Evolutionary conservation across 2,113 vertebrate species (phyloP), one percentile per base, ranked within the genome.

Genomic region (Chaetura pelagica): DNA sequence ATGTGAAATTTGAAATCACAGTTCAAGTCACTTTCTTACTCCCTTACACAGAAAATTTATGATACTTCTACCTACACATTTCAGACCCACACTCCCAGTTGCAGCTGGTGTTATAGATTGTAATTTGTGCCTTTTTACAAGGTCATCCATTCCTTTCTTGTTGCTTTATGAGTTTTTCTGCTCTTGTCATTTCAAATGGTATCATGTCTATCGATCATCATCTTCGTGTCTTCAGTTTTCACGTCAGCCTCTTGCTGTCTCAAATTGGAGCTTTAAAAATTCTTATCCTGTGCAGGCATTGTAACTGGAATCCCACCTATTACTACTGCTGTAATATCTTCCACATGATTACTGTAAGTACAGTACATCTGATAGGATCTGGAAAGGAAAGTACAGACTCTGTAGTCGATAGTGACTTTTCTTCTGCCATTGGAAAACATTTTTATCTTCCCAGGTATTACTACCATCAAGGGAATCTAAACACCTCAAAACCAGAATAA

Each of bases 221-320:
- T 93, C 91, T 87, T 94, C 89, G 63, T 76, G 90, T 88, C 95
- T 95, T 93, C 94, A 95, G 94, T 96, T 94, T 96, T 91, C 79
- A 42, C 86, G 94, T 93, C 95, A 97, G 38, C 54, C 34, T 77
- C 75, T 66, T 86, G 71, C 82, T 93, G 87, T 93, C 82, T 95
- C 75, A 96, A 93, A 95, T 29, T 83, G 93, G 95, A 88, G 84
- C 91, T 97, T 95, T 90, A 95, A 96, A 93, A 93, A n/a, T 55
- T 93, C 89, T 94, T 96, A 95, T 97, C 94, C 85, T 80, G 24
- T 86, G 46, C 59, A 84, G 49, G 27, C 80, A 89, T 94, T 95
- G 95, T 96, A 95, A 83, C 71, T 91, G 75, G 84, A 95, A 95
- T 96, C 90, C 93, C 59, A 94, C 89, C 87, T 86, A 73, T 77